Evolutionary conservation across 2,797 vertebrate species (phyloP).

Genomic region (Poeciliopsis presidionis): DNA sequence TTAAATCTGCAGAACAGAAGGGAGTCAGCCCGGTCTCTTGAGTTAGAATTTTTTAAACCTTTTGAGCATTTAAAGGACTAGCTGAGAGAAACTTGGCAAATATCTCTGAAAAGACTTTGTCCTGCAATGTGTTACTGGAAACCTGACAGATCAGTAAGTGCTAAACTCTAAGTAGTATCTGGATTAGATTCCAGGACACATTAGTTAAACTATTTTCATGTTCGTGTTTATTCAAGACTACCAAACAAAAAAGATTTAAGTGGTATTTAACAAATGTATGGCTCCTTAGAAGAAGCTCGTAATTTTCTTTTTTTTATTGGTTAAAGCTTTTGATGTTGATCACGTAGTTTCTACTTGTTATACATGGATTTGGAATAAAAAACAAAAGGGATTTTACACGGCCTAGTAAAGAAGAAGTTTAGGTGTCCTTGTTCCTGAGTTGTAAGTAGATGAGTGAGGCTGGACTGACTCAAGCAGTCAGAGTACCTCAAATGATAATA

Average conservation of each 20-base stretch:
- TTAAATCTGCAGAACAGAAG: conserved; percentile 10
- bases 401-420: conserved; percentile 37
- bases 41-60: conserved; percentile 40
- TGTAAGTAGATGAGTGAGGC: conserved; percentile 49
- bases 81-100: neutral
- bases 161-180: neutral
- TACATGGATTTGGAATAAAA: conserved; percentile 30
- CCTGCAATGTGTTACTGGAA: conserved; percentile 18
- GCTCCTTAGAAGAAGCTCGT: neutral
- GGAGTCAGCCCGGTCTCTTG: conserved; percentile 13
- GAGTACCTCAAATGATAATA: neutral
- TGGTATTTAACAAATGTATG: neutral
- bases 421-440: conserved; percentile 54
- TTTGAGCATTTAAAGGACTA: conserved; percentile 54
- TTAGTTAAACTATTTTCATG: neutral
- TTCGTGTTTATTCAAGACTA: neutral
- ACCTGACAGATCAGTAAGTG: conserved; percentile 21
- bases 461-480: conserved; percentile 9
- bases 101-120: conserved; percentile 19
- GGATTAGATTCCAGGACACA: neutral
- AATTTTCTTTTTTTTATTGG: neutral
- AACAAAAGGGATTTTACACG: conserved; percentile 44
- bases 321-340: conserved; percentile 3
- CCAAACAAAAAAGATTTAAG: neutral
- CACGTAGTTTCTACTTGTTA: conserved; percentile 36